A percentile compares a stretch with the other conserved stretches of the same genome.
phyloP scores from a whole-genome alignment of 2,797 vertebrate genomes.

The Lophotriccus pileatus region DNA sequence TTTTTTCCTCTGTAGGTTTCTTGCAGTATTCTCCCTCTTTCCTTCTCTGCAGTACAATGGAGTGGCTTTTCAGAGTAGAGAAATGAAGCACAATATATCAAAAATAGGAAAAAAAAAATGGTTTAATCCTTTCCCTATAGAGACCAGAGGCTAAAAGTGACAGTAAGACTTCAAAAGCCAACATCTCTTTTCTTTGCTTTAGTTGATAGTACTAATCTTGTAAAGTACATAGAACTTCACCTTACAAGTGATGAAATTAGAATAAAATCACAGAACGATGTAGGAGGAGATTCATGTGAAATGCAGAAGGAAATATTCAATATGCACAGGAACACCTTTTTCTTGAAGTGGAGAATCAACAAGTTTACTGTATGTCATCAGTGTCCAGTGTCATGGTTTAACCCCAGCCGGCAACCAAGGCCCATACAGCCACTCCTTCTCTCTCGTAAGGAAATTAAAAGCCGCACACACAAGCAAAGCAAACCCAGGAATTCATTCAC shows the following conservation, averaged over 20 bases:
- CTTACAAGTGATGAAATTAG: neutral
- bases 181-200: neutral
- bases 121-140: neutral
- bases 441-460: neutral
- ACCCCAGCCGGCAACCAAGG: neutral
- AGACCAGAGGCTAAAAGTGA: neutral
- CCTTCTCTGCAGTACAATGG: neutral
- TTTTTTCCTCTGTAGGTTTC: neutral
- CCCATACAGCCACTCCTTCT: neutral
- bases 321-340: neutral
- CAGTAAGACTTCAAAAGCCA: neutral
- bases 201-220: neutral
- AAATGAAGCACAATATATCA: neutral
- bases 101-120: neutral
- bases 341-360: neutral
- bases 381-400: neutral
- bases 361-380: neutral
- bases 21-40: neutral
- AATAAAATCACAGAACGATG: neutral
- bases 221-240: neutral
- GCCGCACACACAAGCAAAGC: neutral
- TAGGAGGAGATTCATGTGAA: neutral
- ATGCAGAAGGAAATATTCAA: neutral
- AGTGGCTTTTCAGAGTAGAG: neutral
- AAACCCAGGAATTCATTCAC: neutral